Conservation (phyloP, 2,113 vertebrate species). For the Neotragus pygmaeus region DNA sequence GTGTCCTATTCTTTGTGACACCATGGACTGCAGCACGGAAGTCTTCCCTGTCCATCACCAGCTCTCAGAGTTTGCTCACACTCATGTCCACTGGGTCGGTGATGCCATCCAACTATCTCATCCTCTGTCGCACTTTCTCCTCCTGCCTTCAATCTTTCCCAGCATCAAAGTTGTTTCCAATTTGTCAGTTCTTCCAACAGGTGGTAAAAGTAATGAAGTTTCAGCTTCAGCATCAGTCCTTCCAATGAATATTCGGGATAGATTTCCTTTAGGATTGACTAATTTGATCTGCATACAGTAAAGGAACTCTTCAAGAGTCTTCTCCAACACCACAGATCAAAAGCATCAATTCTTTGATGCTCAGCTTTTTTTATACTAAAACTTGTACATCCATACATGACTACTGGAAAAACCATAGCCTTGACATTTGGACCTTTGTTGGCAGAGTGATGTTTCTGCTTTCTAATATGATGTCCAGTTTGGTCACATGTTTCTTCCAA, state of each 20-base stretch:
- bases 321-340: not conserved
- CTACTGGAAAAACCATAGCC: not conserved
- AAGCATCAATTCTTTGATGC: not conserved
- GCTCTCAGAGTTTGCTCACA: not conserved
- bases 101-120: not conserved
- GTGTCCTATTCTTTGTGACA: not conserved
- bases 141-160: not conserved
- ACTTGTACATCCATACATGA: not conserved
- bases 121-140: not conserved
- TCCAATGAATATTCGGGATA: not conserved
- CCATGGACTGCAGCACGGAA: not conserved
- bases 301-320: not conserved
- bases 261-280: not conserved
- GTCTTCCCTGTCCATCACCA: not conserved
- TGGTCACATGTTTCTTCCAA: not conserved
- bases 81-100: not conserved
- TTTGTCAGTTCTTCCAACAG: not conserved
- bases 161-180: not conserved
- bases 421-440: not conserved
- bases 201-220: not conserved
- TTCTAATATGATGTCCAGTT: not conserved
- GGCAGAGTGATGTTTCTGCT: not conserved
- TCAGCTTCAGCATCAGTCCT: not conserved
- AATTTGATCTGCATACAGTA: not conserved
- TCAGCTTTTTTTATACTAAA: not conserved